phyloP scores from a whole-genome alignment of 2,888 invertebrate genomes.

The Sesia apiformis region DNA sequence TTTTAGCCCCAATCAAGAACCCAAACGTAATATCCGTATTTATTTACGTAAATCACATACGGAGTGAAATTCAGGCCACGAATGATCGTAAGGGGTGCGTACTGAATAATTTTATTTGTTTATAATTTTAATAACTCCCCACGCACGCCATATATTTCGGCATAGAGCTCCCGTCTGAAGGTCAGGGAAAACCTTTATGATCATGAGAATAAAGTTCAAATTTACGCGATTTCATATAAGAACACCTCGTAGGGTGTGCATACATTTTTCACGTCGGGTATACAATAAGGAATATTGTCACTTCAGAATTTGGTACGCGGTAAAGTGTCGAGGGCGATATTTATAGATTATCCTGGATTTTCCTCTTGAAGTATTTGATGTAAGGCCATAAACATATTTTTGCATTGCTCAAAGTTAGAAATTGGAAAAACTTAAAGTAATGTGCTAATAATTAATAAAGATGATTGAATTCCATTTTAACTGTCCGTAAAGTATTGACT shows the following conservation, averaged over 20 bases:
- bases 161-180: constrained; percentile 4
- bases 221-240: too few relatives aligned
- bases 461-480: too few relatives aligned
- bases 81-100: constrained; percentile 37
- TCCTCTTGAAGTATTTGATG: constrained; percentile 49
- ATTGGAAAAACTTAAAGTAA: too few relatives aligned
- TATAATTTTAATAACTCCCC: constrained; percentile 72
- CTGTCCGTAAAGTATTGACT: too few relatives aligned
- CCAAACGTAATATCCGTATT: background rate
- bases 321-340: constrained; percentile 52
- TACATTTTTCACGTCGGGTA: constrained; percentile 57
- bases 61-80: constrained; percentile 40
- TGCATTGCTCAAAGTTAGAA: constrained; percentile 9
- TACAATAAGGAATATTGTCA: constrained; percentile 67
- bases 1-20: background rate
- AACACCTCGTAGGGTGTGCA: constrained; percentile 34
- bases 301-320: constrained; percentile 54
- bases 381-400: constrained; percentile 43
- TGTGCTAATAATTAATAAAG: too few relatives aligned
- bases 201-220: background rate
- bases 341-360: constrained; percentile 69
- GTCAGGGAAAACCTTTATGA: background rate
- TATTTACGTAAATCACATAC: constrained; percentile 21
- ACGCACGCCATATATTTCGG: constrained; percentile 34
- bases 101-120: constrained; percentile 70